phyloP scores from a whole-genome alignment of 2,888 invertebrate species.

The Neoaliturus tenellus region DNA sequence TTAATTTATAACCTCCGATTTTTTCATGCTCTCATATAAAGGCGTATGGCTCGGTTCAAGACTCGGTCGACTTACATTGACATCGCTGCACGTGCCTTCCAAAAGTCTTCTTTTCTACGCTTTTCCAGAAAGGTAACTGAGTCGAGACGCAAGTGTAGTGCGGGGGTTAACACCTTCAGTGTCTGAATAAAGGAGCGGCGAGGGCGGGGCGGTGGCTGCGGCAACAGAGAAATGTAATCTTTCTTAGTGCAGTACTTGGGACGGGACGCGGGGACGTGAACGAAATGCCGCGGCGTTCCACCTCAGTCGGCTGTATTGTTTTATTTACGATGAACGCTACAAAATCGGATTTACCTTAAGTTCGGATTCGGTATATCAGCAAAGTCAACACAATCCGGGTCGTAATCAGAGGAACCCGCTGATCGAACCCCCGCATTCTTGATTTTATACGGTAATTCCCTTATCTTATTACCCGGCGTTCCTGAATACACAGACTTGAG shows the following conservation, averaged over 20 bases:
- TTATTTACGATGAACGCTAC: constrained; percentile 54
- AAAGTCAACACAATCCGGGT: constrained; percentile 44
- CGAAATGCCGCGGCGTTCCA: constrained; percentile 32
- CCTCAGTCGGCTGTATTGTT: constrained; percentile 28
- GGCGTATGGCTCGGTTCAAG: too few relatives aligned
- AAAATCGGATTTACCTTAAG: constrained; percentile 51
- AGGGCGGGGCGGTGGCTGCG: neutral
- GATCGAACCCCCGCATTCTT: constrained; percentile 22
- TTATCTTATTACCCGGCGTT: constrained; percentile 29
- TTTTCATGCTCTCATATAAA: too few relatives aligned
- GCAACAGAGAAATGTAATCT: constrained; percentile 49
- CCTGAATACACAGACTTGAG: neutral
- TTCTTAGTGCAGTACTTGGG: constrained; percentile 50
- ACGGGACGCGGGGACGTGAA: constrained; percentile 39
- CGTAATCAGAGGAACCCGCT: constrained; percentile 29
- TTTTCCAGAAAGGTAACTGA: too few relatives aligned
- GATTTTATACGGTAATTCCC: constrained; percentile 42
- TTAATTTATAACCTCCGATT: too few relatives aligned
- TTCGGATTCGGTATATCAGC: constrained; percentile 48
- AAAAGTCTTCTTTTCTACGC: too few relatives aligned
- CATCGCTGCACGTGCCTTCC: too few relatives aligned
- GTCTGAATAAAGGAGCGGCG: constrained; percentile 17
- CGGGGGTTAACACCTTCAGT: constrained; percentile 27
- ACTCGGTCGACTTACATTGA: too few relatives aligned
- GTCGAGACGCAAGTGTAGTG: too few relatives aligned